These are phyloP conservation scores for Odontesthes bonariensis DNA, from an alignment of 2,113 vertebrate genomes.

Conservation along the genomic window DNA sequence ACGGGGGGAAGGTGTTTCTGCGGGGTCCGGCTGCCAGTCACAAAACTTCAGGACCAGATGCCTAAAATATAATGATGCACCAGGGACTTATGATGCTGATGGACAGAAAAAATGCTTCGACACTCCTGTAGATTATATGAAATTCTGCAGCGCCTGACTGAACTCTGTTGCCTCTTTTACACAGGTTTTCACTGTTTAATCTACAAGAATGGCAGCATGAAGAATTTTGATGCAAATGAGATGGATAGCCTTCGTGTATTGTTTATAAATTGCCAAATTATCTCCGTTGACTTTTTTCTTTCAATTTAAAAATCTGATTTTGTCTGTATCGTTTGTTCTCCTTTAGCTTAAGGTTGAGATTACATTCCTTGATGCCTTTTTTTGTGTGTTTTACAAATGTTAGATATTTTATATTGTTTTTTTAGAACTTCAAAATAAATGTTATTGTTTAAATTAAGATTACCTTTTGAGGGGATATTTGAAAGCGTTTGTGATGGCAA, in stretches of 20 bases:
- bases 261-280: slow-evolving; percentile 7
- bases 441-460: slow-evolving; percentile 15
- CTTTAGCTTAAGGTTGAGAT: neutral
- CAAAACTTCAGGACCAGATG: slow-evolving; percentile 36
- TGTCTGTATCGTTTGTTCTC: neutral
- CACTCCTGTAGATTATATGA: neutral
- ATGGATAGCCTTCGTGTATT: neutral
- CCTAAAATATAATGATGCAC: slow-evolving; percentile 10
- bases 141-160: neutral
- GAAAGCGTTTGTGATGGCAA: too few species aligned
- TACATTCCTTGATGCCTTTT: neutral
- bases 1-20: slow-evolving; percentile 71
- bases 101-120: neutral
- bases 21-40: slow-evolving; percentile 50
- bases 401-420: slow-evolving; percentile 8
- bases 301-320: neutral
- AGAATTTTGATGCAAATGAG: neutral
- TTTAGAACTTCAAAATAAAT: slow-evolving; percentile 52
- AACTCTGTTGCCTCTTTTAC: neutral
- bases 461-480: too few species aligned
- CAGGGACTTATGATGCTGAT: neutral
- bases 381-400: slow-evolving; percentile 3
- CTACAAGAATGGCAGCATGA: neutral
- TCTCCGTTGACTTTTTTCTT: neutral
- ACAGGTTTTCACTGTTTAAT: neutral